A percentile compares a stretch with the other conserved stretches of the same genome.
phyloP scores from a whole-genome alignment of 2,797 vertebrate species.

The Hemibagrus guttatus region DNA sequence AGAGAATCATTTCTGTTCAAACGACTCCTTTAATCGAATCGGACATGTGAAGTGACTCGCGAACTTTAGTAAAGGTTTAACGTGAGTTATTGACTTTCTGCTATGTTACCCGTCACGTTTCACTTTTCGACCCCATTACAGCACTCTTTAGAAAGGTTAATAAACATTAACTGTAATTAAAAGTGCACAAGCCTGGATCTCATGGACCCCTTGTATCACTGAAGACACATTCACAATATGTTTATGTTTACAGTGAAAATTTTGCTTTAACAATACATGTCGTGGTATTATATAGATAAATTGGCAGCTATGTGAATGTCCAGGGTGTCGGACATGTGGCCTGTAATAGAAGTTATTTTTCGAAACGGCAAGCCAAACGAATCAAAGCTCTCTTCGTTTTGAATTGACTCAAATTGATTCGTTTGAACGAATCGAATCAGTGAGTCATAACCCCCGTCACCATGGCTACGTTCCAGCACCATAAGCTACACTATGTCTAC shows the following conservation, averaged over 20 bases:
- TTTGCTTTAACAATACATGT: background rate
- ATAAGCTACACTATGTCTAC: background rate
- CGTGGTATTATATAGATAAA: background rate
- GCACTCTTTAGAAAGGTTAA: background rate
- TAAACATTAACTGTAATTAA: background rate
- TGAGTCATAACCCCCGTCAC: conserved; percentile 11
- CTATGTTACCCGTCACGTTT: background rate
- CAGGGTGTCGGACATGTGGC: background rate
- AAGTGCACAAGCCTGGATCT: background rate
- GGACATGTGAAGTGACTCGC: background rate
- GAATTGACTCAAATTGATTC: background rate
- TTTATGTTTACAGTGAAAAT: background rate
- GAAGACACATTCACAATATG: background rate
- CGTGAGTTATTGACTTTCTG: background rate
- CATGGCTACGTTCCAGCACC: conserved; percentile 8
- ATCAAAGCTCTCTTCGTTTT: background rate
- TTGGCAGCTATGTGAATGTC: too few species aligned
- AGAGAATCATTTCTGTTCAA: background rate
- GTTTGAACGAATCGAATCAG: background rate
- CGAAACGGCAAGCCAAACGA: background rate
- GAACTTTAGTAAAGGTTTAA: too few species aligned
- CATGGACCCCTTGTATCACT: background rate
- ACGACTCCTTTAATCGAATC: conserved; percentile 17
- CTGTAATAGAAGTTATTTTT: background rate
- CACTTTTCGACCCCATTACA: background rate